A percentile compares a stretch with the other conserved stretches of the same genome.
Evolutionary conservation across 2,888 invertebrate species (phyloP).

Genomic region (Dichetophora obliterata): DNA sequence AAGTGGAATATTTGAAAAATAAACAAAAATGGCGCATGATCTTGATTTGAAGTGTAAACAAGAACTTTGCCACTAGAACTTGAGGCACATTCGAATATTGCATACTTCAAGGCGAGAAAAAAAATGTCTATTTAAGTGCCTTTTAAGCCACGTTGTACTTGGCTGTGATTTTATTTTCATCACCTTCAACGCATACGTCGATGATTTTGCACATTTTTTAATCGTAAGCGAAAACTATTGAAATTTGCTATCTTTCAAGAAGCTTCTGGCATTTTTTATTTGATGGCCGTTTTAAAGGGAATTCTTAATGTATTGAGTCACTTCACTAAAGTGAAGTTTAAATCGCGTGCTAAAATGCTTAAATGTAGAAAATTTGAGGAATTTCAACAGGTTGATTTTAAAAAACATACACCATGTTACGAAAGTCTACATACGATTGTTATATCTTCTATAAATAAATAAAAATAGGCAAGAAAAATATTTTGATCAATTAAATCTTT

Average conservation of each 20-base stretch:
- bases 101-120: constrained; percentile 14
- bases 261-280: not conserved
- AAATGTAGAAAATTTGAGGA: no score
- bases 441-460: no score
- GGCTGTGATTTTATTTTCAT: not conserved
- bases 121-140: not conserved
- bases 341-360: no score
- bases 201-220: not conserved
- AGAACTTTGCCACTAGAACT: constrained; percentile 8
- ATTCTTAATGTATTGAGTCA: not conserved
- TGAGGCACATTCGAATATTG: not conserved
- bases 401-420: no score
- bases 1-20: not conserved
- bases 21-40: constrained; percentile 21
- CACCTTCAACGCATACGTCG: not conserved
- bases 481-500: no score
- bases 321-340: no score
- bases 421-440: no score
- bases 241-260: not conserved
- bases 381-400: no score
- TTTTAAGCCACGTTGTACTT: not conserved
- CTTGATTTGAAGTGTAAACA: constrained; percentile 30
- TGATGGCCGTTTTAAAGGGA: not conserved
- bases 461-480: no score
- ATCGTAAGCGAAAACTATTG: not conserved